Evolutionary conservation across 2,797 vertebrate species (phyloP).

Genomic region (Fistularia tabacaria): DNA sequence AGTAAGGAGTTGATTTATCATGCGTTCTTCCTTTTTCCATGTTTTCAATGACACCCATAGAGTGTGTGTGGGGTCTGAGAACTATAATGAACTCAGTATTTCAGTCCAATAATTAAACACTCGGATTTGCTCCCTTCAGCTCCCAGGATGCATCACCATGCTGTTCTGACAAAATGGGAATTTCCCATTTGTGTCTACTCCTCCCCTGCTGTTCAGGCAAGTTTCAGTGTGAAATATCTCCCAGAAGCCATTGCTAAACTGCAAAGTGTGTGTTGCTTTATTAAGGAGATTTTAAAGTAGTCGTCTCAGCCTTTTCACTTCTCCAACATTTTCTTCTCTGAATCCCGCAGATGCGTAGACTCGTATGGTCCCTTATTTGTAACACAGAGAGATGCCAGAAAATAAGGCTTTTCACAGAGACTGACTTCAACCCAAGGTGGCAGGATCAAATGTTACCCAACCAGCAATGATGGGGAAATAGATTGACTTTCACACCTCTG

Average conservation of each 20-base stretch:
- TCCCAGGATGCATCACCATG: conserved; percentile 37
- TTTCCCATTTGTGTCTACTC: conserved; percentile 43
- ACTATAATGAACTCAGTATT: conserved; percentile 11
- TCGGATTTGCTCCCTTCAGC: conserved; percentile 27
- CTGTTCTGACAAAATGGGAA: conserved; percentile 44
- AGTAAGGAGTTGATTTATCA: too few relatives aligned
- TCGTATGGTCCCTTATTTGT: conserved; percentile 36
- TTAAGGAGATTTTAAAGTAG: conserved; percentile 1
- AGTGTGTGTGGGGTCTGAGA: conserved; percentile 54
- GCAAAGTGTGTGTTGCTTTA: conserved; percentile 27
- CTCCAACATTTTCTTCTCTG: too few relatives aligned
- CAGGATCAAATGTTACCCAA: conserved; percentile 44
- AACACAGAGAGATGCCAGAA: conserved; percentile 25
- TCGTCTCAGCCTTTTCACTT: too few relatives aligned
- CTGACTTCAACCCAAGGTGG: conserved; percentile 8
- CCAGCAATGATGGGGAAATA: background rate
- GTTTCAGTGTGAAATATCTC: conserved; percentile 38
- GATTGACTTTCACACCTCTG: conserved; percentile 68
- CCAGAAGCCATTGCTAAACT: conserved; percentile 29
- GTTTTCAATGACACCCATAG: too few relatives aligned
- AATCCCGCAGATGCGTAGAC: too few relatives aligned
- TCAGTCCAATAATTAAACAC: conserved; percentile 59
- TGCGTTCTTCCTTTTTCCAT: too few relatives aligned
- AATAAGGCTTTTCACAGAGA: conserved; percentile 44
- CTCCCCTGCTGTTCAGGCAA: conserved; percentile 59